phyloP scores from a whole-genome alignment of 2,113 vertebrate genomes.

The Aramus guarauna region DNA sequence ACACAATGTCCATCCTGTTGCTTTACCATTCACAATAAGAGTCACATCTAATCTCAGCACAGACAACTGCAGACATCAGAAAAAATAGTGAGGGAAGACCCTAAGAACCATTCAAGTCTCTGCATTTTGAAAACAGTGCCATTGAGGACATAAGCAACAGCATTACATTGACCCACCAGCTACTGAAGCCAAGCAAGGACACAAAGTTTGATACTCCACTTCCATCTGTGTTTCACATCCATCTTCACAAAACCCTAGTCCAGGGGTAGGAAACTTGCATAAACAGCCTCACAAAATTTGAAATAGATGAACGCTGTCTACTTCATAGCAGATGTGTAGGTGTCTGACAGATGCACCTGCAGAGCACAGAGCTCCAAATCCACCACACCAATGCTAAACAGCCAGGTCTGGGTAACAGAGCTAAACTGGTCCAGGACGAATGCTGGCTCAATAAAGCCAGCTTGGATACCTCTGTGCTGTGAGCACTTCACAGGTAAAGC shows the following conservation, averaged over 20 bases:
- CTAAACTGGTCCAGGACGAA: not conserved
- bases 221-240: not conserved
- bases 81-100: not conserved
- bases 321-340: not conserved
- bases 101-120: not conserved
- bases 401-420: not conserved
- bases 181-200: not conserved
- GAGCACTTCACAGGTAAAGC: not conserved
- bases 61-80: not conserved
- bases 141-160: not conserved
- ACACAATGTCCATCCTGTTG: not conserved
- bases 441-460: not conserved
- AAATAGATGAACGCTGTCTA: fast-evolving
- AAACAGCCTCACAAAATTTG: not conserved
- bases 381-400: not conserved
- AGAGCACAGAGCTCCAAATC: not conserved
- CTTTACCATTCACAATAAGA: not conserved
- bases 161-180: not conserved
- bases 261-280: not conserved
- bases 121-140: not conserved
- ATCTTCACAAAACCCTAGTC: not conserved
- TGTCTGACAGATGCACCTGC: not conserved
- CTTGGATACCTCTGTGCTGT: not conserved
- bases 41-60: not conserved
- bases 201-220: not conserved